These are phyloP conservation scores for Megalurothrips usitatus DNA, from an alignment of 2,888 invertebrate genomes.

Conservation along the genomic window DNA sequence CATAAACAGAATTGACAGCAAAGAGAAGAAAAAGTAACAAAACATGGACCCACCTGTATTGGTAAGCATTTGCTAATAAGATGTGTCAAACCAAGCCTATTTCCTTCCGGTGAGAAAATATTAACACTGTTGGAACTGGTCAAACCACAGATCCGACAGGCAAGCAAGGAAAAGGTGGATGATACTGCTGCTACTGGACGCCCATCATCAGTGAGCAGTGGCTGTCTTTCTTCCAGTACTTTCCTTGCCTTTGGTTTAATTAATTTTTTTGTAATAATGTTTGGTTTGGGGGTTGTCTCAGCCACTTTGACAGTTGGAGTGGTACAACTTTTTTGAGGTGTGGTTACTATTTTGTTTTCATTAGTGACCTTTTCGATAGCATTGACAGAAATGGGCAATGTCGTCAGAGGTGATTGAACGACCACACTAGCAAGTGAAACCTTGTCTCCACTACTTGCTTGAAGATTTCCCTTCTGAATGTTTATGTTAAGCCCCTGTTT, in stretches of 20 bases:
- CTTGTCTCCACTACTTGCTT: neutral
- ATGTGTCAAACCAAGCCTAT: neutral
- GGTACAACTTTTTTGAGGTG: neutral
- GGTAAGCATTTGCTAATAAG: neutral
- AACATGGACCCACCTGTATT: no score
- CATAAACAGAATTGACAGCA: neutral
- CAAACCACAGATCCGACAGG: neutral
- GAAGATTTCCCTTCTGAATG: no score
- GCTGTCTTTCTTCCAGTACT: neutral
- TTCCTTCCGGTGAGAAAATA: neutral
- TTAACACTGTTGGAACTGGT: neutral
- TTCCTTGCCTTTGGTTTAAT: neutral
- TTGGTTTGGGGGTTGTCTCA: neutral
- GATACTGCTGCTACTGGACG: neutral
- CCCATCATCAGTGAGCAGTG: neutral
- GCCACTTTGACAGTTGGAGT: neutral
- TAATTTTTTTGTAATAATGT: neutral
- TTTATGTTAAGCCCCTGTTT: no score
- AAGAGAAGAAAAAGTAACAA: neutral
- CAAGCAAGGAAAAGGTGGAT: neutral
- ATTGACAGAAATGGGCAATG: neutral
- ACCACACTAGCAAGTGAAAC: neutral
- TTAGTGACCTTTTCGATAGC: neutral
- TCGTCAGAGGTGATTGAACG: neutral
- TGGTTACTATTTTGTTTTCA: neutral